These are phyloP conservation scores for Gnatocerus cornutus DNA, from an alignment of 2,888 invertebrate species.

Conservation along the genomic window DNA sequence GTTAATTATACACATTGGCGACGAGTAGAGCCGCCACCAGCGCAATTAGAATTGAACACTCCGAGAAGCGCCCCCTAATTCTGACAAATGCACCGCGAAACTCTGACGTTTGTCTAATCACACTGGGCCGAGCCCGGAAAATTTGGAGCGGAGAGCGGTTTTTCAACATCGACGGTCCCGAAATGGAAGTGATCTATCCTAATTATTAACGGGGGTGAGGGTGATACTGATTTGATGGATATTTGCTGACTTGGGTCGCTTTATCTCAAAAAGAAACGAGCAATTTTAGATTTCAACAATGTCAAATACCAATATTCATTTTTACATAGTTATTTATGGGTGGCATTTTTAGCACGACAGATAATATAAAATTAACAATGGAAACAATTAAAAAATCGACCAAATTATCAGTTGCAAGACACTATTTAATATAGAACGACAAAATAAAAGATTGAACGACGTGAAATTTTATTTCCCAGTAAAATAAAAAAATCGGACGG, in stretches of 20 bases:
- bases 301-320: too few species aligned
- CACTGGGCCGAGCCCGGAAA: background rate
- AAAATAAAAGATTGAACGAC: too few species aligned
- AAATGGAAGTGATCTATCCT: constrained; percentile 25
- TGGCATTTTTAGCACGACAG: too few species aligned
- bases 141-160: constrained; percentile 4
- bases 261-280: background rate
- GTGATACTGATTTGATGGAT: constrained; percentile 30
- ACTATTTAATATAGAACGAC: too few species aligned
- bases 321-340: too few species aligned
- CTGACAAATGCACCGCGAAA: constrained; percentile 42
- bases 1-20: constrained; percentile 42
- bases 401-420: too few species aligned
- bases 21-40: constrained; percentile 30
- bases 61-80: constrained; percentile 34
- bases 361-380: too few species aligned
- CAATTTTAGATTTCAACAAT: background rate
- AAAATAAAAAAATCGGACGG: too few species aligned
- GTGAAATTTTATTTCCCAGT: too few species aligned
- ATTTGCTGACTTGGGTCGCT: constrained; percentile 4
- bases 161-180: constrained; percentile 33
- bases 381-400: too few species aligned
- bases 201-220: constrained; percentile 27
- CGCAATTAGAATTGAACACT: constrained; percentile 42
- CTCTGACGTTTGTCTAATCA: constrained; percentile 36